These are phyloP conservation scores for Bos indicus DNA, from an alignment of 2,113 vertebrate species.

Conservation along the genomic window DNA sequence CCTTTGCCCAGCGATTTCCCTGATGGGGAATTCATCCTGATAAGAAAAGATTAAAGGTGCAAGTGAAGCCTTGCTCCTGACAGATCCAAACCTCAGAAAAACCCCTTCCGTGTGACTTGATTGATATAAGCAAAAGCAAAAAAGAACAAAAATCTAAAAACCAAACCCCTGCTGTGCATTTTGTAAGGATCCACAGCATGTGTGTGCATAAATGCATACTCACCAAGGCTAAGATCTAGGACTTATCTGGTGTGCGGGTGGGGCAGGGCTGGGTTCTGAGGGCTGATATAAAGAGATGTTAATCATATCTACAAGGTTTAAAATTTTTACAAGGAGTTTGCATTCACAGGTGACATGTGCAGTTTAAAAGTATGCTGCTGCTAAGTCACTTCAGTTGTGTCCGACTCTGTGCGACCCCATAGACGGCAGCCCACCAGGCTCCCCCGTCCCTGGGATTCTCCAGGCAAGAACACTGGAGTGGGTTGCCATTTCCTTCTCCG, in stretches of 20 bases:
- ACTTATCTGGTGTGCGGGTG: neutral
- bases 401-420: no score
- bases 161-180: accelerated
- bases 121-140: neutral
- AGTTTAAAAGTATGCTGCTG: neutral
- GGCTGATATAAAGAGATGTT: neutral
- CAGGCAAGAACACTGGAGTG: no score
- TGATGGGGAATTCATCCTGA: neutral
- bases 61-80: neutral
- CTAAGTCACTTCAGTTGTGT: no score
- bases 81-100: neutral
- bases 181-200: neutral
- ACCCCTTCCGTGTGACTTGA: neutral
- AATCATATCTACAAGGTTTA: neutral
- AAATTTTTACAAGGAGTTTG: neutral
- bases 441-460: no score
- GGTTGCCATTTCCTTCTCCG: no score
- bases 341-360: neutral
- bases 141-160: neutral
- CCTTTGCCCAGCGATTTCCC: neutral
- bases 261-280: neutral
- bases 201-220: no score
- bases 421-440: no score
- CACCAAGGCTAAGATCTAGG: accelerated
- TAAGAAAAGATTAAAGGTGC: neutral